Percentiles rank a stretch among this genome's conserved stretches.
Conservation (phyloP, 2,888 invertebrate species). For the Caenorhabditis doughertyi region DNA sequence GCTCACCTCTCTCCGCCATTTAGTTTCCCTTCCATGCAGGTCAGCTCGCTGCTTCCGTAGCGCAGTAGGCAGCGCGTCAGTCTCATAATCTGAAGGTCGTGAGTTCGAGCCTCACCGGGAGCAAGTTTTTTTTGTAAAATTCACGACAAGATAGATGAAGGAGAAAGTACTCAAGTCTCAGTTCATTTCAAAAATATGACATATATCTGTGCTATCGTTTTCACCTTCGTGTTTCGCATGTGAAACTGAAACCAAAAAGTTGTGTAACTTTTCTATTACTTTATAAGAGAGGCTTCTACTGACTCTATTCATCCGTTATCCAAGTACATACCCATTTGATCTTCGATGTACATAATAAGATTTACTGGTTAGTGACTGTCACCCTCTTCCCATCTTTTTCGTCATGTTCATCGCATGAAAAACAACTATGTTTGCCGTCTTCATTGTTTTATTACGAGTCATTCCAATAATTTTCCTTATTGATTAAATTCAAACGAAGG, state of each 20-base stretch:
- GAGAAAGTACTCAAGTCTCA: slow-evolving; percentile 1
- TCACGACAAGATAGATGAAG: neutral
- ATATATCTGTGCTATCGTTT: slow-evolving; percentile 13
- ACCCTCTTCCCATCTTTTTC: slow-evolving; percentile 4
- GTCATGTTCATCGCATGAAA: slow-evolving; percentile 22
- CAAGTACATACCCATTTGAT: slow-evolving; percentile 35
- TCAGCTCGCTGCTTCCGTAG: slow-evolving; percentile 65
- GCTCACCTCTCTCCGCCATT: neutral
- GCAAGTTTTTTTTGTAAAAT: slow-evolving; percentile 64
- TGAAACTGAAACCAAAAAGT: neutral
- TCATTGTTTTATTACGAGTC: slow-evolving; percentile 33
- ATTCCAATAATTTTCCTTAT: slow-evolving; percentile 14
- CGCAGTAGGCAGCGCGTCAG: slow-evolving; percentile 86
- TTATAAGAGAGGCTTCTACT: neutral
- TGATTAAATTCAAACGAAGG: neutral
- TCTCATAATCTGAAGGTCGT: slow-evolving; percentile 95
- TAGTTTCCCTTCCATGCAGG: neutral
- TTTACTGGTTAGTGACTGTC: slow-evolving; percentile 40
- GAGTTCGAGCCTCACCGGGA: slow-evolving; percentile 92
- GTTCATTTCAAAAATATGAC: neutral
- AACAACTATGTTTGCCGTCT: slow-evolving; percentile 21
- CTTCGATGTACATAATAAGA: slow-evolving; percentile 34
- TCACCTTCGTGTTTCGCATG: neutral
- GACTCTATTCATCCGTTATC: neutral
- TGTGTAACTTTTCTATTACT: slow-evolving; percentile 15